Evolutionary conservation across 2,888 invertebrate species (phyloP), one percentile per base, ranked within the genome.

Genomic region (Trichogramma dendrolimi): DNA sequence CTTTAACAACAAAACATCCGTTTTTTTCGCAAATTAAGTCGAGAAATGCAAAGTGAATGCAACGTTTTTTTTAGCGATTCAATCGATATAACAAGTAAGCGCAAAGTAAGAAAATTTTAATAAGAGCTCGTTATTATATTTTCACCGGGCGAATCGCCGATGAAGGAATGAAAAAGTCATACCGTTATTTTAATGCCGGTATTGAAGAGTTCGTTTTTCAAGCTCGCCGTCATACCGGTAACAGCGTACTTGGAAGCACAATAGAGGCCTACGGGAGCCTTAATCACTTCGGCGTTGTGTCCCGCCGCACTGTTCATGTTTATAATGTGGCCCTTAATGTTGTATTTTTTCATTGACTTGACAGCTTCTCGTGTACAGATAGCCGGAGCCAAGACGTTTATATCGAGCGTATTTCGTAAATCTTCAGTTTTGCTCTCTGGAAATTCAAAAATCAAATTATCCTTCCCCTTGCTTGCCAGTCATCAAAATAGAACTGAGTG

Each of bases 351-450:
- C 84, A 87, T 85, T 0, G 81, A 77, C 60, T 81, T 81, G 0
- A 84, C 71, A 0, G 84, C 81, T 72, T 87, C 85, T 49, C 84
- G 80, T 4, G 84, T 78, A 66, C 85, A 84, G 11, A 85, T 78
- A 42, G 83, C 81, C 1, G 84, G 75, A 0, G 82, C 85, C 43
- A 86, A 72, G 0, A 87, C 83, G 74, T 88, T 88, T 6, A 83
- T 78, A 11, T 83, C 80, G 62, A 83, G 57, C 68, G 82, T 75
- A 7, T 69, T 67, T 4, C 73, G 75, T 63, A 78, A 81, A 38
- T 78, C 75, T 55, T 76, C 77, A 4, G 79, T 75, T 1, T 55
- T n/a, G 40, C 70, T 68, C n/a, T 71, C 73, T 73, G 61, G 2
- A 40, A 57, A 10, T 4, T 5, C n/a, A 47, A 6, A 8, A 11